Evolutionary conservation across 2,888 invertebrate genomes (phyloP).

Genomic region (Xylocampa areola): DNA sequence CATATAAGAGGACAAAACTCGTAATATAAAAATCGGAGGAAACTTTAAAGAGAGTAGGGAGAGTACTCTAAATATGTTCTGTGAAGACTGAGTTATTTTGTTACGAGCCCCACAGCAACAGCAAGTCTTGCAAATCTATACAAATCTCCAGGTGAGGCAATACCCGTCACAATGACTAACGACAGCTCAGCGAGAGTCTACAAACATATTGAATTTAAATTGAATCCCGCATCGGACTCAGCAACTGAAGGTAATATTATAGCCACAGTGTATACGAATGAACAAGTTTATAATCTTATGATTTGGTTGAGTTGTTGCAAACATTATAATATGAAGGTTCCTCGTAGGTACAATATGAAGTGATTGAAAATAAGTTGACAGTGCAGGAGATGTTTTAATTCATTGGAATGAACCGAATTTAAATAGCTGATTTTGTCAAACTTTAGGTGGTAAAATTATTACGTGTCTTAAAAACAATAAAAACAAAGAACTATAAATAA

Average conservation of each 20-base stretch:
- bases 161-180: constrained; percentile 39
- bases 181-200: constrained; percentile 14
- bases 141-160: constrained; percentile 18
- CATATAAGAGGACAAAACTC: too few relatives aligned
- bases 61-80: too few relatives aligned
- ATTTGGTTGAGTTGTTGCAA: not conserved
- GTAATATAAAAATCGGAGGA: too few relatives aligned
- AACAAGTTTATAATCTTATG: not conserved
- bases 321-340: not conserved
- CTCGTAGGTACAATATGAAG: too few relatives aligned
- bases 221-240: constrained; percentile 24
- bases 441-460: too few relatives aligned
- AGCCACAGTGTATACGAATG: not conserved
- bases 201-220: constrained; percentile 55
- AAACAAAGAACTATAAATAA: too few relatives aligned
- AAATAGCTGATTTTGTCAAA: too few relatives aligned
- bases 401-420: too few relatives aligned
- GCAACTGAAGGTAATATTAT: constrained; percentile 10
- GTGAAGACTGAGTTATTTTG: not conserved
- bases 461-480: too few relatives aligned
- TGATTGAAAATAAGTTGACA: too few relatives aligned
- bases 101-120: constrained; percentile 8
- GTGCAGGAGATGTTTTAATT: too few relatives aligned
- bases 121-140: constrained; percentile 12
- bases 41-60: too few relatives aligned